A percentile compares a stretch with the other conserved stretches of the same genome.
These are phyloP conservation scores for Manis javanica DNA, from an alignment of 2,797 vertebrate genomes.

Conservation along the genomic window DNA sequence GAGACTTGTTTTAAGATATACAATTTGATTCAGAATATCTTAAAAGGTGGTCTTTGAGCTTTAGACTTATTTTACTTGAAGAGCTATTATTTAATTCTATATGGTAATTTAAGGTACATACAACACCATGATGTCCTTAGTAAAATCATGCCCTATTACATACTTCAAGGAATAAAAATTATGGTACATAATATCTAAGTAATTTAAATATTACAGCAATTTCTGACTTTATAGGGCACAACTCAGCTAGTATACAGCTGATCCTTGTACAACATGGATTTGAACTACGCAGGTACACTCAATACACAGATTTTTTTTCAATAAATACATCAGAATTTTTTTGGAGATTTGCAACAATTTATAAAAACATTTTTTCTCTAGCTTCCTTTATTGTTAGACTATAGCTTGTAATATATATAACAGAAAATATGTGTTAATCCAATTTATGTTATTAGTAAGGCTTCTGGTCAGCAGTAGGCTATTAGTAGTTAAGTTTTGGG, in stretches of 20 bases:
- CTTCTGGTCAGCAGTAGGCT: too few relatives aligned
- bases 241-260: not conserved
- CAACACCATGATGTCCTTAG: not conserved
- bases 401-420: too few relatives aligned
- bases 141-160: not conserved
- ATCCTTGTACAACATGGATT: too few relatives aligned
- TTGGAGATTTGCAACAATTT: too few relatives aligned
- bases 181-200: not conserved
- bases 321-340: too few relatives aligned
- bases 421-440: too few relatives aligned
- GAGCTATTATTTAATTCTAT: conserved; percentile 53
- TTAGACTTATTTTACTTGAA: conserved; percentile 46
- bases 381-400: too few relatives aligned
- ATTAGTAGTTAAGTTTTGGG: too few relatives aligned
- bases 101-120: conserved; percentile 36
- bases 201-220: not conserved
- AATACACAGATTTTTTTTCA: too few relatives aligned
- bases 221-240: conserved; percentile 16
- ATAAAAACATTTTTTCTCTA: too few relatives aligned
- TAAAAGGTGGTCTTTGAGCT: not conserved
- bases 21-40: conserved; percentile 17
- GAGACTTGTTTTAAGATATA: not conserved
- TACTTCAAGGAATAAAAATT: conserved; percentile 23
- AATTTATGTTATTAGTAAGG: too few relatives aligned
- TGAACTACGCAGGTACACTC: too few relatives aligned